Evolutionary conservation across 2,113 vertebrate species (phyloP).

Genomic region (Natator depressus): DNA sequence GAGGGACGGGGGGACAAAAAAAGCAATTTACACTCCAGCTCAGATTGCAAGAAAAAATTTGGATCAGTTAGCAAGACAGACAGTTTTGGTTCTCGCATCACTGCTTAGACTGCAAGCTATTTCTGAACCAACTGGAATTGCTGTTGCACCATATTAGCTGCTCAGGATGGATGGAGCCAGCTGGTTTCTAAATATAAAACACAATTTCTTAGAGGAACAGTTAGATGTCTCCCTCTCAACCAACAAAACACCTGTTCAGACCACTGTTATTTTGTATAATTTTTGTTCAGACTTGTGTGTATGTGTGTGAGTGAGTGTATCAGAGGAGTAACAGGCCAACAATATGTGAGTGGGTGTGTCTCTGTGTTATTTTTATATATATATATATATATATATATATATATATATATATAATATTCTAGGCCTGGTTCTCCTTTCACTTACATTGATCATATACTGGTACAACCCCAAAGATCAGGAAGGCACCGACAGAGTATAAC

Average conservation of each 20-base stretch:
- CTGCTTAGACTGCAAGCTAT: constrained; percentile 62
- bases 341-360: neutral
- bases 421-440: neutral
- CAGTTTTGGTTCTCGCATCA: constrained; percentile 44
- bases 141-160: constrained; percentile 46
- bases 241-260: neutral
- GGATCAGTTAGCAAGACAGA: constrained; percentile 51
- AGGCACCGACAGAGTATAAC: neutral
- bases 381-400: neutral
- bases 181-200: constrained; percentile 45
- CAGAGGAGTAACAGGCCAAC: neutral
- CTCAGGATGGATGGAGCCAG: constrained; percentile 42
- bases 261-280: neutral
- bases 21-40: constrained; percentile 12
- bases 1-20: constrained; percentile 8
- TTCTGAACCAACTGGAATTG: constrained; percentile 51
- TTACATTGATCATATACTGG: neutral
- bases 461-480: neutral
- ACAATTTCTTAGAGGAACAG: neutral
- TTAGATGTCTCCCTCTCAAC: constrained; percentile 1
- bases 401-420: neutral
- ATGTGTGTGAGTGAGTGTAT: neutral
- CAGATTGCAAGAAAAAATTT: neutral
- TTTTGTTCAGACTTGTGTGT: neutral
- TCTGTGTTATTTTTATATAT: neutral